Evolutionary conservation across 2,888 invertebrate genomes (phyloP), one percentile per base, ranked within the genome.

Genomic region (Arenicola marina): DNA sequence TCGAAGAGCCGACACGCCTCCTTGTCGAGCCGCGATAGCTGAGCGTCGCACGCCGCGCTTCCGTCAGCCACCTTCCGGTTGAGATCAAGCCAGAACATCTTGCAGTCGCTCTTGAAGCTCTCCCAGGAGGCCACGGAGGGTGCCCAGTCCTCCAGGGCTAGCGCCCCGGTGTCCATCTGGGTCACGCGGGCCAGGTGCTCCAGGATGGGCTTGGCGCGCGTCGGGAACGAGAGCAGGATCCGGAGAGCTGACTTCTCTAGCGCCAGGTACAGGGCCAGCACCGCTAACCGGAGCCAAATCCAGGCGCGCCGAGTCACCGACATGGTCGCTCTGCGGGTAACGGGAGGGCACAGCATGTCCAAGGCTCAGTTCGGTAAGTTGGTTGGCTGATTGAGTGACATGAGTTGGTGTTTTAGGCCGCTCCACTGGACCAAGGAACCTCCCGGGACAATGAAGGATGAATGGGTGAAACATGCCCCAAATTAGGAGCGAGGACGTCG

Each of bases 121-220:
- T 51, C 45, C 59, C 59, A 61, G 18, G 63, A 46, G 33, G 32
- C 26, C 2, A 66, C 24, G 7, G 54, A 58, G 59, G 61, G 63
- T 31, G 45, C 48, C 66, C 66, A 66, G 48, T 66, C 59, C 18
- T 51, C 61, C n/a, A 31, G 31, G 28, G 26, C 38, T 43, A 66
- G 45, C n/a, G 53, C 31, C 4, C 55, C 60, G 31, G 54, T 44
- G 32, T 45, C 48, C 66, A 66, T 66, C 54, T 66, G 57, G 15
- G 59, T 55, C 43, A 31, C 34, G 4, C 34, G 26, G 55, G 24
- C 31, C 33, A 62, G 58, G 21, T 38, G 24, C 2, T 33, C 58
- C 26, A 66, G 28, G 32, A 64, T 51, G 28, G 38, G 43, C 43
- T 51, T 43, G 32, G 62, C 48, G 38, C n/a, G n/a, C 2, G 29